These are phyloP conservation scores for Poecilobothrus nobilitatus DNA, from an alignment of 2,888 invertebrate genomes.

Conservation along the genomic window DNA sequence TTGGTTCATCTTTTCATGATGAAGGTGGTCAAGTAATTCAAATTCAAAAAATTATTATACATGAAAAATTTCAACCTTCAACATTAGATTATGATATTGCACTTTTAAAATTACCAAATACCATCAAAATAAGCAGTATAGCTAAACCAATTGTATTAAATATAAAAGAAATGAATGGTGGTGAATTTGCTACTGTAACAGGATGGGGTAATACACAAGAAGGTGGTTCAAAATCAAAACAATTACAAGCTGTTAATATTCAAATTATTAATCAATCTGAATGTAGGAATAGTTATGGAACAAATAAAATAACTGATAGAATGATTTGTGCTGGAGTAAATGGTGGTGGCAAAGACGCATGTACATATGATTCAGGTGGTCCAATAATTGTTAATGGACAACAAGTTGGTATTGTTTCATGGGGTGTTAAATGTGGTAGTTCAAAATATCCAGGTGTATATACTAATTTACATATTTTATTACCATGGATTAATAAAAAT, in stretches of 20 bases:
- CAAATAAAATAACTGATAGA: constrained; percentile 13
- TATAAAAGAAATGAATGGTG: constrained; percentile 18
- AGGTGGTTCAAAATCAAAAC: constrained; percentile 26
- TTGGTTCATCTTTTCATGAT: constrained; percentile 44
- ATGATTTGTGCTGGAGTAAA: constrained; percentile 23
- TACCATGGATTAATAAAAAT: constrained; percentile 34
- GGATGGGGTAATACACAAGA: constrained; percentile 24
- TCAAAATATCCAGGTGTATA: constrained; percentile 20
- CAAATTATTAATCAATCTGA: constrained; percentile 40
- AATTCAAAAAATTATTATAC: constrained; percentile 24
- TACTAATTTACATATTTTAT: constrained; percentile 36
- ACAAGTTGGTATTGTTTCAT: constrained; percentile 22
- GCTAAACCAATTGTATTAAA: constrained; percentile 38
- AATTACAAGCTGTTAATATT: constrained; percentile 44
- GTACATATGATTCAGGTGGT: constrained; percentile 25
- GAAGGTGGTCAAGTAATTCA: constrained; percentile 14
- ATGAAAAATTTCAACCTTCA: constrained; percentile 42
- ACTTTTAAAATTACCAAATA: constrained; percentile 43
- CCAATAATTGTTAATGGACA: constrained; percentile 18
- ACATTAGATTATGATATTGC: constrained; percentile 49
- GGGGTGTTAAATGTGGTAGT: constrained; percentile 22
- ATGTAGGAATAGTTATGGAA: constrained; percentile 42
- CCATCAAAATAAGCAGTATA: constrained; percentile 39
- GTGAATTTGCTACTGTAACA: constrained; percentile 11
- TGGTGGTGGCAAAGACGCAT: constrained; percentile 20